Percentiles rank a stretch among this genome's conserved stretches.
Evolutionary conservation across 2,113 vertebrate species (phyloP).

Genomic region (Macrotus californicus): DNA sequence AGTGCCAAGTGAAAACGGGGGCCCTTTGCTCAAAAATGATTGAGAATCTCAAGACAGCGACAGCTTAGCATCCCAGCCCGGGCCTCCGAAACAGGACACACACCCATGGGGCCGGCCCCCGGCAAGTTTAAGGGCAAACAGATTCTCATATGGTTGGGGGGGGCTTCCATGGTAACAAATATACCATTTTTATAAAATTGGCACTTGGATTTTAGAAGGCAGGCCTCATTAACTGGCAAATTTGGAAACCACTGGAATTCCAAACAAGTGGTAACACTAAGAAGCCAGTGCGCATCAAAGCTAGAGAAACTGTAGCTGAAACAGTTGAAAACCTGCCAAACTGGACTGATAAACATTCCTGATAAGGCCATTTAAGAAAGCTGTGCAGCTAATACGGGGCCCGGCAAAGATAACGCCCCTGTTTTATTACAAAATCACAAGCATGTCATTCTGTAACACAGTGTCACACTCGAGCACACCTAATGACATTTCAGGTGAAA

Average conservation of each 20-base stretch:
- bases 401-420: too few species aligned
- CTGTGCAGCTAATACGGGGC: not conserved
- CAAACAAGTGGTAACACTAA: not conserved
- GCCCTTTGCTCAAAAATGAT: not conserved
- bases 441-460: too few species aligned
- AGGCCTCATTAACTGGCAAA: not conserved
- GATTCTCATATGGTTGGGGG: not conserved
- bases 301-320: not conserved
- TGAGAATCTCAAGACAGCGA: not conserved
- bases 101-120: rapidly evolving
- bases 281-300: not conserved
- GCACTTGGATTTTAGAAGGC: not conserved
- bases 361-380: not conserved
- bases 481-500: too few species aligned
- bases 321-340: not conserved
- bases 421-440: too few species aligned
- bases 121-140: not conserved
- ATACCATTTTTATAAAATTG: not conserved
- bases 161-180: not conserved
- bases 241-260: not conserved
- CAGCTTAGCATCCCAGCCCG: rapidly evolving
- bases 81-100: rapidly evolving
- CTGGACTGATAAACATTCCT: not conserved
- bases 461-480: too few species aligned
- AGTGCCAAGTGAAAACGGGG: not conserved